A percentile compares a stretch with the other conserved stretches of the same genome.
Evolutionary conservation across 1,140 invertebrate species (phyloP).

Genomic region (Microvelia longipes): DNA sequence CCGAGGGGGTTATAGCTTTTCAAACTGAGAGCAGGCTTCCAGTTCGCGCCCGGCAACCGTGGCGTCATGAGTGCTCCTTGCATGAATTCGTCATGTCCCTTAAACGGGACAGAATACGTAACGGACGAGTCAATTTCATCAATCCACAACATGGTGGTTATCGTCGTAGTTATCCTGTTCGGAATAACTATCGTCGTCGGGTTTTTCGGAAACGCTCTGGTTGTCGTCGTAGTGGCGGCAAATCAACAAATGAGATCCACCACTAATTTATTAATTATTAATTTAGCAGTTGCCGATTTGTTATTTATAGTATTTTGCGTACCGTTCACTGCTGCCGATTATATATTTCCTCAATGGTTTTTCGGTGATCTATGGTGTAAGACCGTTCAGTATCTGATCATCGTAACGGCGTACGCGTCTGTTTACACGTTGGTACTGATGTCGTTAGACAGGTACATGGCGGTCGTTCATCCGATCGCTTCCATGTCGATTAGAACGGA

Average conservation of each 20-base stretch:
- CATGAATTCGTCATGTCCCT: not conserved
- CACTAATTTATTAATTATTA: conserved; percentile 82
- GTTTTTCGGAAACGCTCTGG: conserved; percentile 72
- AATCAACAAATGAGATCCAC: conserved; percentile 85
- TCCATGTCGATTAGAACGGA: conserved; percentile 79
- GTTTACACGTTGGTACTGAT: conserved; percentile 90
- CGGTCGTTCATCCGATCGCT: conserved; percentile 82
- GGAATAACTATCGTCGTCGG: conserved; percentile 75
- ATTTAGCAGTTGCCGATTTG: conserved; percentile 75
- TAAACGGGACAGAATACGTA: not conserved
- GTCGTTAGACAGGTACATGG: conserved; percentile 81
- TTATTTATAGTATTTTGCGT: conserved; percentile 92
- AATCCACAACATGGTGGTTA: conserved; percentile 43
- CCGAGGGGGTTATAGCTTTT: not conserved
- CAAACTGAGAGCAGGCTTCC: not conserved
- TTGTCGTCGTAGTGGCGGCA: conserved; percentile 52
- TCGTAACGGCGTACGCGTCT: conserved; percentile 81
- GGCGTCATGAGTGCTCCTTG: not conserved
- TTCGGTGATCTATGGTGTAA: conserved; percentile 85
- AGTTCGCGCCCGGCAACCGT: not conserved
- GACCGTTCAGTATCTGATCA: conserved; percentile 65
- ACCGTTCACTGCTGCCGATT: conserved; percentile 80
- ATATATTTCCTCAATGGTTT: conserved; percentile 73
- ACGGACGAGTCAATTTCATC: conserved; percentile 23
- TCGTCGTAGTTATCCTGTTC: conserved; percentile 73